Evolutionary conservation across 2,888 invertebrate species (phyloP).

Genomic region (Caenorhabditis sp.): DNA sequence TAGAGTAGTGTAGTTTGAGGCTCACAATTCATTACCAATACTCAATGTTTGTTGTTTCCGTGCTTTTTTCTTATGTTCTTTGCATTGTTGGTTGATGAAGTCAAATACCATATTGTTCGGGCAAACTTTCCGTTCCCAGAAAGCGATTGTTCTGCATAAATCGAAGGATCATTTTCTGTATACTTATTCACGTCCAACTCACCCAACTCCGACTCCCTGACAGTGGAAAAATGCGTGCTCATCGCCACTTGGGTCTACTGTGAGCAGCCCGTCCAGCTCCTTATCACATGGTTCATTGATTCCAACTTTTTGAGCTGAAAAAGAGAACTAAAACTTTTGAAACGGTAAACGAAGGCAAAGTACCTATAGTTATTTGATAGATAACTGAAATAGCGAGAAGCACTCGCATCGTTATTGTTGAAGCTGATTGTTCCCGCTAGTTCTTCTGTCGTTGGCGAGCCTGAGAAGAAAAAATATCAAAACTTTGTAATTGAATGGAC

Average conservation of each 20-base stretch:
- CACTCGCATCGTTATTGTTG: constrained; percentile 61
- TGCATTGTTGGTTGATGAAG: constrained; percentile 76
- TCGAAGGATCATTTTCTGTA: constrained; percentile 7
- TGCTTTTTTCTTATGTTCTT: constrained; percentile 63
- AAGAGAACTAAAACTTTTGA: too few relatives aligned
- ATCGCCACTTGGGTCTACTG: constrained; percentile 75
- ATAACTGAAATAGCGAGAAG: constrained; percentile 62
- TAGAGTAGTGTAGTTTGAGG: background rate
- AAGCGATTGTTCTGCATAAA: constrained; percentile 68
- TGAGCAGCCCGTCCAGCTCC: constrained; percentile 72
- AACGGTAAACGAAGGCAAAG: background rate
- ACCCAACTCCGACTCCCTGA: constrained; percentile 73
- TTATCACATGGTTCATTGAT: constrained; percentile 74
- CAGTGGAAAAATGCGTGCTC: constrained; percentile 74
- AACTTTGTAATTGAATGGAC: background rate
- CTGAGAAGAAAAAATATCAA: constrained; percentile 2
- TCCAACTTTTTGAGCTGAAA: constrained; percentile 62
- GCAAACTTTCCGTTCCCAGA: constrained; percentile 76
- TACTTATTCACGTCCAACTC: constrained; percentile 15
- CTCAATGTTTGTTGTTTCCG: constrained; percentile 69
- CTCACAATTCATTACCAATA: constrained; percentile 61
- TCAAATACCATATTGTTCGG: constrained; percentile 77
- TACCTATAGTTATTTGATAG: constrained; percentile 50
- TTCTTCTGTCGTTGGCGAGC: constrained; percentile 61
- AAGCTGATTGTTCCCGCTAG: constrained; percentile 63